phyloP scores from a whole-genome alignment of 2,888 invertebrate species.

The Hyposoter dolosus region DNA sequence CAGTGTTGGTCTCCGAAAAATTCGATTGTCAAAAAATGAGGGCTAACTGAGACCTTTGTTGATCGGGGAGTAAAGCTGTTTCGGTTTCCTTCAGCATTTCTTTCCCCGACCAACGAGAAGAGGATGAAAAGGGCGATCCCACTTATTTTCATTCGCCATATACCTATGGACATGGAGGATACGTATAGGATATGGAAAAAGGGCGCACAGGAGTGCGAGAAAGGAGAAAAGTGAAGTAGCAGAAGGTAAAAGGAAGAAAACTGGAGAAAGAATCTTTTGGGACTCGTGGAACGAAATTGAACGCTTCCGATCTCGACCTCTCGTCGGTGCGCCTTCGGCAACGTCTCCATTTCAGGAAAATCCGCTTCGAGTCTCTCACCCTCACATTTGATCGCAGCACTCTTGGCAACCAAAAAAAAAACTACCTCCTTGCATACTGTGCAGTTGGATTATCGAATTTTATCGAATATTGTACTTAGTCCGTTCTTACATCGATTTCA shows the following conservation, averaged over 20 bases:
- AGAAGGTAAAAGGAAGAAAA: conserved; percentile 33
- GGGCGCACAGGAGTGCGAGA: conserved; percentile 21
- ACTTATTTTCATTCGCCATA: background rate
- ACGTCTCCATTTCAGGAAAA: conserved; percentile 63
- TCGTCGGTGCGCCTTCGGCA: conserved; percentile 46
- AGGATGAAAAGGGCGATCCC: conserved; percentile 28
- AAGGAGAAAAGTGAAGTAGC: conserved; percentile 42
- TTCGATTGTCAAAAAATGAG: conserved; percentile 26
- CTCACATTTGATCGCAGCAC: conserved; percentile 3
- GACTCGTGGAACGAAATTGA: conserved; percentile 77
- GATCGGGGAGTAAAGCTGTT: conserved; percentile 36
- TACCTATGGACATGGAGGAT: background rate
- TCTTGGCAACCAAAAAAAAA: conserved; percentile 24
- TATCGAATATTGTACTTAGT: background rate
- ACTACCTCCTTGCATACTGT: conserved; percentile 8
- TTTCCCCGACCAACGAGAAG: conserved; percentile 7
- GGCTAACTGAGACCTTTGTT: conserved; percentile 34
- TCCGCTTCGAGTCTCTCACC: conserved; percentile 32
- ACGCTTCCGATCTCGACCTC: conserved; percentile 72
- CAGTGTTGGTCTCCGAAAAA: background rate
- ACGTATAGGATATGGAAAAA: background rate
- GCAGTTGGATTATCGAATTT: conserved; percentile 53
- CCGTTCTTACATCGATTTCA: background rate
- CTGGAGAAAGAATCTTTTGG: conserved; percentile 70
- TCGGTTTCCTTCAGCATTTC: conserved; percentile 16